phyloP scores from a whole-genome alignment of 2,113 vertebrate species.

The Malurus elegans region DNA sequence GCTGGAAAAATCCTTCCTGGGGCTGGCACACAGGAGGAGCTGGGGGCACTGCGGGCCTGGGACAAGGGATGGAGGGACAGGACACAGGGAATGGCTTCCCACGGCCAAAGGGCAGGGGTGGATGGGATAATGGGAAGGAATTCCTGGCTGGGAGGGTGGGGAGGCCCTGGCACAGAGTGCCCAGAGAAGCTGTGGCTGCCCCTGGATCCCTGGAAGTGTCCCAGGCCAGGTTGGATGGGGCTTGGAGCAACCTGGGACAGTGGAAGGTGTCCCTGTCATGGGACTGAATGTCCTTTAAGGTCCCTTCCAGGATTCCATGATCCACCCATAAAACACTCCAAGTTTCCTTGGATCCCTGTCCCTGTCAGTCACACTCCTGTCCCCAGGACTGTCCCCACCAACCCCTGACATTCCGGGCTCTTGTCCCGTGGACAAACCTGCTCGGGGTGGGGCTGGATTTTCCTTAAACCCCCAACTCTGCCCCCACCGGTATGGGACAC shows the following conservation, averaged over 20 bases:
- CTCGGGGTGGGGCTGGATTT: neutral
- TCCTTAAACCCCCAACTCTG: neutral
- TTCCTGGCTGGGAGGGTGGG: rapidly evolving
- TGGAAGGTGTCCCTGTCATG: neutral
- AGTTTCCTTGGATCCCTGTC: neutral
- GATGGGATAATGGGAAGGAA: neutral
- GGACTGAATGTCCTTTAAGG: neutral
- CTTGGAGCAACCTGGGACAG: neutral
- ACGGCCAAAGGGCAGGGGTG: rapidly evolving
- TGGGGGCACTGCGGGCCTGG: neutral
- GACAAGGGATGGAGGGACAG: neutral
- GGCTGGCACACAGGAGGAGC: neutral
- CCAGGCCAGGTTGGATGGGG: neutral
- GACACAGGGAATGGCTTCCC: neutral
- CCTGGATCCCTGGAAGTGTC: neutral
- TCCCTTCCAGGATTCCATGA: neutral
- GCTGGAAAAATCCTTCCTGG: neutral
- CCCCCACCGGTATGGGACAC: rapidly evolving
- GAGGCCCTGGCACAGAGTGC: neutral
- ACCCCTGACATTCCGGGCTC: neutral
- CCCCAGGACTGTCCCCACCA: neutral
- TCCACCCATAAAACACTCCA: no score
- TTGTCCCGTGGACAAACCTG: neutral
- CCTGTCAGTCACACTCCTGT: neutral
- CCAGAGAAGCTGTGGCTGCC: neutral